Percentiles rank a stretch among this genome's conserved stretches.
Conservation (phyloP, 2,888 invertebrate species). For the Prostheceraeus crozeri region DNA sequence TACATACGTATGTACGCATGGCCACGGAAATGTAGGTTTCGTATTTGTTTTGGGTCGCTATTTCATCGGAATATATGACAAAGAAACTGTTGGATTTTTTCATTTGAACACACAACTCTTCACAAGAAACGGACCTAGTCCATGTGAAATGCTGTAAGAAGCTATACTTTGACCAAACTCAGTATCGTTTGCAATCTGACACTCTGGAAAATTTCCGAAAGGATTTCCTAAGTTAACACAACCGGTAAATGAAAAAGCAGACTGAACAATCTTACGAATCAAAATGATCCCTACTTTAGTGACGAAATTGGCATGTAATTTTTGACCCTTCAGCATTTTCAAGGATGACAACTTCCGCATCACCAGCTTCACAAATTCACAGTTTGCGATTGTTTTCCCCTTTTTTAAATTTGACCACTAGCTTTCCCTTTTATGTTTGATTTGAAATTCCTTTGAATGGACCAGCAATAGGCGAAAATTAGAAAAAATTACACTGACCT, state of each 20-base stretch:
- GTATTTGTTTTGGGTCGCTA: neutral
- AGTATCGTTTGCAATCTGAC: neutral
- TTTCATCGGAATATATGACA: slow-evolving; percentile 9
- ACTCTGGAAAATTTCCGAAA: slow-evolving; percentile 13
- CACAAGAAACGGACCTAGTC: slow-evolving; percentile 11
- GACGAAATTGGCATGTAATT: neutral
- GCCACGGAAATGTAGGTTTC: no score
- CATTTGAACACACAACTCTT: slow-evolving; percentile 13
- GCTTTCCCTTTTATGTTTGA: no score
- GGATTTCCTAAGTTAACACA: neutral
- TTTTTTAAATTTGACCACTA: no score
- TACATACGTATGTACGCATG: no score
- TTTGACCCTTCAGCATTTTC: no score
- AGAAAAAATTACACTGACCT: no score
- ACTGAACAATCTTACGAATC: neutral
- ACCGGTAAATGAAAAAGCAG: slow-evolving; percentile 2
- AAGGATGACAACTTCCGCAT: no score
- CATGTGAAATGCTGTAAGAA: slow-evolving; percentile 15
- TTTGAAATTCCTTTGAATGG: no score
- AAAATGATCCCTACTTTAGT: neutral
- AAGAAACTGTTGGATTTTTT: neutral
- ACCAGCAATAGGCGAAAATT: no score
- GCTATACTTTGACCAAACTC: neutral
- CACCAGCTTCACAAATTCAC: no score
- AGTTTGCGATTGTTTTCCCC: no score